Base-by-base conservation (phyloP, 2,888 invertebrate species). In the Melitaea athalia region DNA sequence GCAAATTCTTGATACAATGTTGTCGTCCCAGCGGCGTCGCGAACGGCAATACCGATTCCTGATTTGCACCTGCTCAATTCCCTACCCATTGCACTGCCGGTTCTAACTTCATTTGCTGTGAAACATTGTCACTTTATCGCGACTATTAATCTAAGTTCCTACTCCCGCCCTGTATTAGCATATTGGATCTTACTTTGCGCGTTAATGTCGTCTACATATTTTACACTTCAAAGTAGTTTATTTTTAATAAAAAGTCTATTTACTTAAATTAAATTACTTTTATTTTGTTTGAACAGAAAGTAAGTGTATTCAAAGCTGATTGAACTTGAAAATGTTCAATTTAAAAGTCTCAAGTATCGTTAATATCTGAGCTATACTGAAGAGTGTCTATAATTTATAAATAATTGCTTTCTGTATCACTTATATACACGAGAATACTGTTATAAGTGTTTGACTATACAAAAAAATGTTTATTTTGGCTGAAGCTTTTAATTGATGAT, bases 11-110 rank as follows among this genome's bases (percentile, higher is more conserved):
- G 79, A 78, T 77, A 80, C 82, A 77, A 79, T 78, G 78, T 79
- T 78, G 72, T 72, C 74, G 81, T 85, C 86, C 86, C 86, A 76
- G 71, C 72, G 85, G 85, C 78, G 81, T 76, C 79, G 77, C 68
- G 72, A 75, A 75, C 70, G 74, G 81, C 81, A 83, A 82, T 85
- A 82, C 82, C 81, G 83, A 85, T 81, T 83, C 78, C 81, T 81
- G 81, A 83, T 81, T 79, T 78, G 78, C 84, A 86, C 86, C 87
- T 87, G 84, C 81, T 79, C 82, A 78, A 84, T 85, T 83, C 84
- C 80, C 80, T 73, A 75, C 73, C 74, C 71, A 81, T 78, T 80
- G 80, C 85, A 83, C 79, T 80, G 84, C 55, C 55, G 86, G 84
- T 87, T 82, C 84, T 82, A 84, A 85, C 81, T 84, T 80, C 78